Evolutionary conservation across 35 echinoderm and acorn worm genomes (phyloP).

Genomic region (Eucidaris tribuloides): DNA sequence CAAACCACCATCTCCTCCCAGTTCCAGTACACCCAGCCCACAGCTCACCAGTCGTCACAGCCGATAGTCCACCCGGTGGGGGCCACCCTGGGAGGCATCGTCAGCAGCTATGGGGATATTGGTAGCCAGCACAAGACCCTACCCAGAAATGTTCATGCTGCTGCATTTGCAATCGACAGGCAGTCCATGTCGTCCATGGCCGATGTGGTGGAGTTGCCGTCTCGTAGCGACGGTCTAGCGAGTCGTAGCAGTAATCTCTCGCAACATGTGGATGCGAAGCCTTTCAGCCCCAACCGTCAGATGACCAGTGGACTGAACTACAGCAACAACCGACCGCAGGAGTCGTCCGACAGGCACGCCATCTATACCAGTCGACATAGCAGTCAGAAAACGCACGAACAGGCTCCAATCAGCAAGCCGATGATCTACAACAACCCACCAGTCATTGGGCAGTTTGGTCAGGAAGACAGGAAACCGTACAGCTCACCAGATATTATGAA

Average conservation of each 20-base stretch:
- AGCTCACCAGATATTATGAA: not conserved
- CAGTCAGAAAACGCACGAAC: slow-evolving; percentile 19
- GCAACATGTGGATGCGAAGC: slow-evolving; percentile 84
- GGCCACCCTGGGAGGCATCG: slow-evolving; percentile 8
- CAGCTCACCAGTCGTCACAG: not conserved
- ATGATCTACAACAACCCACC: slow-evolving; percentile 8
- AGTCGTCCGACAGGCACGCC: not conserved
- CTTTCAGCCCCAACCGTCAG: slow-evolving; percentile 72
- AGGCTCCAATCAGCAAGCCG: slow-evolving; percentile 8
- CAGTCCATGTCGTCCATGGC: not conserved
- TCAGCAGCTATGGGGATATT: not conserved
- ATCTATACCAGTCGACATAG: slow-evolving; percentile 11
- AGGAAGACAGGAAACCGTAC: slow-evolving; percentile 7
- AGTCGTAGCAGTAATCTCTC: slow-evolving; percentile 63
- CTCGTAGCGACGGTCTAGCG: slow-evolving; percentile 4
- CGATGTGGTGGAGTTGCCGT: slow-evolving; percentile 1
- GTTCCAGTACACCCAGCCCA: not conserved
- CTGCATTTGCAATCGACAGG: not conserved
- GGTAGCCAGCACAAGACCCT: slow-evolving; percentile 22
- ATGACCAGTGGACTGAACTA: slow-evolving; percentile 26
- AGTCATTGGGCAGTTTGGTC: not conserved
- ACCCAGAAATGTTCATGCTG: not conserved
- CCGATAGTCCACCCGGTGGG: not conserved
- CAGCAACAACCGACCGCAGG: slow-evolving; percentile 29
- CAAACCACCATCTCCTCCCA: slow-evolving; percentile 19